Evolutionary conservation across 1,140 invertebrate genomes (phyloP).

Genomic region (Drosophila leontia): DNA sequence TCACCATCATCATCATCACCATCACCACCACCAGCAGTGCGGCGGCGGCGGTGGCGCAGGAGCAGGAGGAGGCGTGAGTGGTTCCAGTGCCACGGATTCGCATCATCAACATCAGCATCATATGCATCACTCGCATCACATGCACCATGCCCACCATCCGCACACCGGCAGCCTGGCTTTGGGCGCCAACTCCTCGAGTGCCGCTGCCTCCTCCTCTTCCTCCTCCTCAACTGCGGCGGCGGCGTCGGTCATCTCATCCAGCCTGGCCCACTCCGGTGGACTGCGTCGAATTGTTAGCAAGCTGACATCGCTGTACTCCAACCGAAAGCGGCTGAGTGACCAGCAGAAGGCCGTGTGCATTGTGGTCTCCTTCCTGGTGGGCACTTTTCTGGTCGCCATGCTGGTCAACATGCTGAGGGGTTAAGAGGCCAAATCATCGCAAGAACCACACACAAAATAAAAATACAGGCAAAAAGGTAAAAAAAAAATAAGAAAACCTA

Average conservation of each 20-base stretch:
- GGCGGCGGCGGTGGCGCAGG: slow-evolving; percentile 2
- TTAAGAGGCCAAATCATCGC: slow-evolving; percentile 19
- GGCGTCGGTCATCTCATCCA: slow-evolving; percentile 26
- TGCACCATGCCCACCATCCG: slow-evolving; percentile 68
- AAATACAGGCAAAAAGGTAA: neutral
- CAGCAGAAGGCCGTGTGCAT: slow-evolving; percentile 82
- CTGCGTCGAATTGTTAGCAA: slow-evolving; percentile 61
- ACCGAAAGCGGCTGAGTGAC: slow-evolving; percentile 77
- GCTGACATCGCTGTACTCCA: slow-evolving; percentile 71
- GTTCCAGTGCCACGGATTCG: slow-evolving; percentile 43
- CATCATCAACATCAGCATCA: slow-evolving; percentile 71
- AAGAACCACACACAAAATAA: slow-evolving; percentile 2
- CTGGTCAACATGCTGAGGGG: slow-evolving; percentile 76
- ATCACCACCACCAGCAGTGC: slow-evolving; percentile 71
- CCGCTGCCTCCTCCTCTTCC: slow-evolving; percentile 16
- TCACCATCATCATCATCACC: slow-evolving; percentile 81
- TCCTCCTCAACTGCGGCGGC: slow-evolving; percentile 26
- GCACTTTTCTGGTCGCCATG: slow-evolving; percentile 79
- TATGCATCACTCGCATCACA: slow-evolving; percentile 72
- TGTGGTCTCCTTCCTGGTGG: slow-evolving; percentile 81
- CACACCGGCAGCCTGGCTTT: slow-evolving; percentile 33
- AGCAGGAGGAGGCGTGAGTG: slow-evolving; percentile 2
- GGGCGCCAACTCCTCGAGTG: slow-evolving; percentile 16
- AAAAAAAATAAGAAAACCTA: slow-evolving; percentile 4
- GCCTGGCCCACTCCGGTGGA: slow-evolving; percentile 43